Evolutionary conservation across 2,797 vertebrate species (phyloP).

Genomic region (Pitangus sulphuratus): DNA sequence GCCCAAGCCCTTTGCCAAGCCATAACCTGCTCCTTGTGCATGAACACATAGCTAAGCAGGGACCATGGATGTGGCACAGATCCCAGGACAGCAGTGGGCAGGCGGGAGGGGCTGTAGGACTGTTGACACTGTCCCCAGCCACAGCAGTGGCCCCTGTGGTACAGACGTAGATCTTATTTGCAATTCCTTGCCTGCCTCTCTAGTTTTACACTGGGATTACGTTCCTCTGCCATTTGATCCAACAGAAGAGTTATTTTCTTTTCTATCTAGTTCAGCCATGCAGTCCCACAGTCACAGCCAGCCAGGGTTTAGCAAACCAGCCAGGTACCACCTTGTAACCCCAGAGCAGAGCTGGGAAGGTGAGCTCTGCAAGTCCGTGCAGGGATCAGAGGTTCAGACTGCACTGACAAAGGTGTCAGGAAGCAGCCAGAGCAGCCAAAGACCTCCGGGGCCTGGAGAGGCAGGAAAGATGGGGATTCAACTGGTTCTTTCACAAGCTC

Average conservation of each 20-base stretch:
- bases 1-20: background rate
- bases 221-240: background rate
- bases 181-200: background rate
- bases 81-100: background rate
- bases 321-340: background rate
- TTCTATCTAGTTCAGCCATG: background rate
- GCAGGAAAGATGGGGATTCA: background rate
- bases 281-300: background rate
- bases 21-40: background rate
- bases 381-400: background rate
- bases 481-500: background rate
- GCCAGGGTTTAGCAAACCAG: background rate
- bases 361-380: background rate
- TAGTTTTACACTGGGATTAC: background rate
- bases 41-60: accelerated
- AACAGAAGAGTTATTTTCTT: background rate
- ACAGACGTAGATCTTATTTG: background rate
- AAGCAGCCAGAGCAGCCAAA: background rate
- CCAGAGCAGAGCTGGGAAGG: background rate
- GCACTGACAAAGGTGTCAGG: background rate
- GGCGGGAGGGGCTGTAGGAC: background rate
- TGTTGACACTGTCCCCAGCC: background rate
- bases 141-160: accelerated
- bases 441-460: background rate
- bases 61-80: background rate